A percentile compares a stretch with the other conserved stretches of the same genome.
Conservation (phyloP, 2,113 vertebrate genomes). For the Heptranchias perlo region DNA sequence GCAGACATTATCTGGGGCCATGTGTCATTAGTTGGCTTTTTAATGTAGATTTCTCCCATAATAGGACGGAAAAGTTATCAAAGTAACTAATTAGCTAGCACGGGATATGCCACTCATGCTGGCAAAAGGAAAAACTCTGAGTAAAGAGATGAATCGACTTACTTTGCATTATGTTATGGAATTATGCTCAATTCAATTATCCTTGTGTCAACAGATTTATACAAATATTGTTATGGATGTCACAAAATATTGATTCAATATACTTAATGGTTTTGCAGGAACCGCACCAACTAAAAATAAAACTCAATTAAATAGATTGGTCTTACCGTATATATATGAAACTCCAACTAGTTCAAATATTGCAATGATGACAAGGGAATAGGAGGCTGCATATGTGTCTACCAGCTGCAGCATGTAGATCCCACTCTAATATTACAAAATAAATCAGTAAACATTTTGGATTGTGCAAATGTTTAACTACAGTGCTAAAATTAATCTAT, state of each 20-base stretch:
- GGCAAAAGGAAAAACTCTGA: not conserved
- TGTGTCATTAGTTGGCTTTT: not conserved
- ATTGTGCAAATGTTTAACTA: not conserved
- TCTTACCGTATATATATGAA: conserved; percentile 79
- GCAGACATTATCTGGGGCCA: not conserved
- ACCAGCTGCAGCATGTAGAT: conserved; percentile 88
- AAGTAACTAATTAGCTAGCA: not conserved
- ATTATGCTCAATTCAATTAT: not conserved
- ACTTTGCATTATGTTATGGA: not conserved
- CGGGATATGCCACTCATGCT: not conserved
- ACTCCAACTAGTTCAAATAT: conserved; percentile 80
- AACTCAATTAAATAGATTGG: not conserved
- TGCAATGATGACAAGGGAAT: conserved; percentile 80
- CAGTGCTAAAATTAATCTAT: not conserved
- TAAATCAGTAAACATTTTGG: not conserved
- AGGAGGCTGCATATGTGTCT: conserved; percentile 78
- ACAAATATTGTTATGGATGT: not conserved
- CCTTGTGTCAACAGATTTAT: not conserved
- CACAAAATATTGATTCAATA: not conserved
- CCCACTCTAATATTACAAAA: conserved; percentile 59
- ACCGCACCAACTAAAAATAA: not conserved
- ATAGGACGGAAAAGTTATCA: not conserved
- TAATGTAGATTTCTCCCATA: not conserved
- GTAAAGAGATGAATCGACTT: not conserved
- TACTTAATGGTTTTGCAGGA: not conserved